Conservation (phyloP, 37 sponge, comb jelly and placozoan genomes). For the Beroe forskalii region DNA sequence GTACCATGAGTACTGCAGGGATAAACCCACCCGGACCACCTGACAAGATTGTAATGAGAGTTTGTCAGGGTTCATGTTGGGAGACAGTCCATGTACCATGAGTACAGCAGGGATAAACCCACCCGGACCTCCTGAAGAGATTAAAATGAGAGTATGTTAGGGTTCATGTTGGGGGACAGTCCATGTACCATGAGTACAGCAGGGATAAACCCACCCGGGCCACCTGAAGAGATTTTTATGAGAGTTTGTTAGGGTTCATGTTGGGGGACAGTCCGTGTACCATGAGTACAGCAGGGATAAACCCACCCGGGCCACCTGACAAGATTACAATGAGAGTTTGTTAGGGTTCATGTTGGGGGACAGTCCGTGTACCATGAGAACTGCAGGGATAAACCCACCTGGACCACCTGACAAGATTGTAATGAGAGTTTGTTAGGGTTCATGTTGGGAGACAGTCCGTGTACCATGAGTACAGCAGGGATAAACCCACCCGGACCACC, state of each 20-base stretch:
- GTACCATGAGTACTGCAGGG: slow-evolving; percentile 60
- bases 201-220: not conserved
- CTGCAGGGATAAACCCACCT: not conserved
- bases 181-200: slow-evolving; percentile 62
- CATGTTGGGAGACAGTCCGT: not conserved
- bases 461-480: slow-evolving; percentile 3
- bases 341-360: not conserved
- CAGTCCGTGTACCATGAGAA: not conserved
- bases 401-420: too few relatives aligned
- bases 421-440: too few relatives aligned
- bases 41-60: slow-evolving; percentile 9
- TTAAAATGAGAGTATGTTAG: slow-evolving; percentile 25
- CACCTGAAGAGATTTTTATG: too few relatives aligned
- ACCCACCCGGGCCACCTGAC: too few relatives aligned
- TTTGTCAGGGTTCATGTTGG: slow-evolving; percentile 41
- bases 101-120: slow-evolving; percentile 4
- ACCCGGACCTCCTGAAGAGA: slow-evolving; percentile 27
- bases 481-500: not conserved
- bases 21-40: not conserved
- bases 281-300: not conserved
- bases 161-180: slow-evolving; percentile 37
- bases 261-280: not conserved
- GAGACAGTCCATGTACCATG: slow-evolving; percentile 45
- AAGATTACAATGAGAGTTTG: too few relatives aligned
- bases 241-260: not conserved